These are phyloP conservation scores for Arizona elegans DNA, from an alignment of 2,113 vertebrate genomes.

Conservation along the genomic window DNA sequence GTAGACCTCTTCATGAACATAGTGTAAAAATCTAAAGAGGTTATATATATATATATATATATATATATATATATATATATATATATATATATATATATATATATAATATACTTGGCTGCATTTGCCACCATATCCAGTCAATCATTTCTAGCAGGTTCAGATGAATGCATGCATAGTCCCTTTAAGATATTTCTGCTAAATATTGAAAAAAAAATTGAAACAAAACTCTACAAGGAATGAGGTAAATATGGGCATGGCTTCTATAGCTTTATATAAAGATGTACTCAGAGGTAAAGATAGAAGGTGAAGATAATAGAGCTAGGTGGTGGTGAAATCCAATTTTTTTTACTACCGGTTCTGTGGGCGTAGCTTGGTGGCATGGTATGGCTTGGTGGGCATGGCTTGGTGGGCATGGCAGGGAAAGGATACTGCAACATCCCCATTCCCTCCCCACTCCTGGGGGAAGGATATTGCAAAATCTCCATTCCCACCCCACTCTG, in stretches of 20 bases:
- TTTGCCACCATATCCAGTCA: not conserved
- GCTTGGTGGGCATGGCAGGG: too few relatives aligned
- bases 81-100: too few relatives aligned
- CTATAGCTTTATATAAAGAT: not conserved
- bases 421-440: too few relatives aligned
- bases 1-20: not conserved
- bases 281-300: not conserved
- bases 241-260: not conserved
- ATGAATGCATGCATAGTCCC: not conserved
- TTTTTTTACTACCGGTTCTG: too few relatives aligned
- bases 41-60: too few relatives aligned
- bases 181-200: not conserved
- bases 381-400: too few relatives aligned
- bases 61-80: too few relatives aligned
- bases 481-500: too few relatives aligned
- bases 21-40: not conserved
- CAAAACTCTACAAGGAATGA: not conserved
- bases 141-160: not conserved
- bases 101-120: not conserved
- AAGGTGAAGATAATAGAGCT: not conserved
- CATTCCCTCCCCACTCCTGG: too few relatives aligned
- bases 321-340: too few relatives aligned
- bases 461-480: too few relatives aligned
- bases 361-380: too few relatives aligned
- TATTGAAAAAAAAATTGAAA: not conserved